Base-by-base conservation (phyloP, 2,888 invertebrate species). In the Xanthostigma xanthostigma region DNA sequence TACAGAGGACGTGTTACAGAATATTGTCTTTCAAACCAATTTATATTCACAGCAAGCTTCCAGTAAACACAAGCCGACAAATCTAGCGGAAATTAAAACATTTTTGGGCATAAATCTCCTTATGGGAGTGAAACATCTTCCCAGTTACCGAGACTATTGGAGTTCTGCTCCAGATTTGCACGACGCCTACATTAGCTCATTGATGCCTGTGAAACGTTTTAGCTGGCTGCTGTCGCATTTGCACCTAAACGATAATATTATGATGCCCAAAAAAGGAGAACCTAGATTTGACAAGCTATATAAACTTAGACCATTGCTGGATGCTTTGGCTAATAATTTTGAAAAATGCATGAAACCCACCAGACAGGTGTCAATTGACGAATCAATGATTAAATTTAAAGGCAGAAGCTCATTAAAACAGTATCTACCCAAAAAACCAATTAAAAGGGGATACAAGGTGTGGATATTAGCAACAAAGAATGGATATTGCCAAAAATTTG, bases 361-460 rank as follows among this genome's bases (percentile, higher is more conserved):
- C 14, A 58, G 58, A 1, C 56, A 57, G 47, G 45, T 47, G 14
- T 33, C 46, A 46, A 47, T 46, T 36, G 44, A n/a, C 42, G 57
- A 59, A 49, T 55, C 55, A 9, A 56, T 58, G 57, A 55, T 59
- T n/a, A 51, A 54, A 42, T 59, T 59, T 50, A 59, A 58, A 45
- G 57, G 57, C 10, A 47, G 55, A n/a, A 47, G 49, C 44, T 48
- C 50, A 9, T 43, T 59, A 33, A 58, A 57, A 45, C 56, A 59
- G 44, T 58, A 55, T 46, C 50, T 57, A 50, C 55, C 55, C 8
- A 55, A 55, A 49, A 60, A 59, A 40, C 56, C 59, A 9, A 55
- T 56, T 33, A 59, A 60, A 47, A 17, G 56, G 13, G 59, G 56
- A 3, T 59, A 55, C 44, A 59, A 60, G 53, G 27, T 57, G 27